These are phyloP conservation scores for Synergus japonicus DNA, from an alignment of 2,888 invertebrate species.

Conservation along the genomic window DNA sequence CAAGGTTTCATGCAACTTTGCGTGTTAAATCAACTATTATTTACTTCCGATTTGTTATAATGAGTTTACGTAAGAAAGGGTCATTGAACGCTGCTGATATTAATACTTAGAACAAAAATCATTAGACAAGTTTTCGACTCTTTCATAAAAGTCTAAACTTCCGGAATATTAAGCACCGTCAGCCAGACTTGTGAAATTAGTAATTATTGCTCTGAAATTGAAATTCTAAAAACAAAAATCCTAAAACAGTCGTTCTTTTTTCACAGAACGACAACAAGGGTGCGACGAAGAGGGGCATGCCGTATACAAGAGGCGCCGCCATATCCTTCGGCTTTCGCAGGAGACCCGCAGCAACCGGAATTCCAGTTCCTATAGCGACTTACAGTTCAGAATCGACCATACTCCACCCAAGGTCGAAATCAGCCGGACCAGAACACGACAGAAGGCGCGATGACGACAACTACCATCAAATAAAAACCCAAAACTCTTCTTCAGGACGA, in stretches of 20 bases:
- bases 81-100: slow-evolving; percentile 40
- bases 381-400: slow-evolving; percentile 60
- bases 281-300: slow-evolving; percentile 79
- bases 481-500: slow-evolving; percentile 79
- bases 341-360: slow-evolving; percentile 79
- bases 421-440: slow-evolving; percentile 76
- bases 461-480: slow-evolving; percentile 68
- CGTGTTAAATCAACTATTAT: slow-evolving; percentile 47
- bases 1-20: slow-evolving; percentile 46
- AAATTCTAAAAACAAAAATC: background rate
- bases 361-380: slow-evolving; percentile 70
- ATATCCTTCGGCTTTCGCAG: slow-evolving; percentile 92
- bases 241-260: slow-evolving; percentile 1
- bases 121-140: background rate
- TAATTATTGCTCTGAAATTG: background rate
- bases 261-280: slow-evolving; percentile 83
- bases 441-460: slow-evolving; percentile 77
- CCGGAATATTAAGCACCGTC: background rate
- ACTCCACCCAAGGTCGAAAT: slow-evolving; percentile 77
- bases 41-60: background rate
- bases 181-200: background rate
- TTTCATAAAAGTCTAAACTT: background rate
- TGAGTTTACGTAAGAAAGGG: slow-evolving; percentile 13
- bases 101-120: background rate
- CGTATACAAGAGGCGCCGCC: slow-evolving; percentile 85